Conservation (phyloP, 2,888 invertebrate genomes). For the Apodemia duryi region DNA sequence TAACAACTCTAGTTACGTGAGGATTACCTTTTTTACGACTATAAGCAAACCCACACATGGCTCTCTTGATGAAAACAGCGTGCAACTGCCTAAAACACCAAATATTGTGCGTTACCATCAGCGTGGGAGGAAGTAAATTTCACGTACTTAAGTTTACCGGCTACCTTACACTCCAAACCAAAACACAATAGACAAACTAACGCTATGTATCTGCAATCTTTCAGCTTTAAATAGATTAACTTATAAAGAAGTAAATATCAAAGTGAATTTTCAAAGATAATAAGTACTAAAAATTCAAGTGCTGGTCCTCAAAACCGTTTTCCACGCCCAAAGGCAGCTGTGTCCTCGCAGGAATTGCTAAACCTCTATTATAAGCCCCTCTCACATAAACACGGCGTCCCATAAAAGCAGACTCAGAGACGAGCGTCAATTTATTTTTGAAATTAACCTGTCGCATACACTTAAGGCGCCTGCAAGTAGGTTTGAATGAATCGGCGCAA, state of each 20-base stretch:
- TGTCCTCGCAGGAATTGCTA: conserved; percentile 49
- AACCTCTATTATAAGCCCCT: conserved; percentile 56
- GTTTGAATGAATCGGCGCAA: conserved; percentile 50
- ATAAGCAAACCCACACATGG: too few species aligned
- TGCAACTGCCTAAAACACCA: too few species aligned
- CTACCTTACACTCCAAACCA: too few species aligned
- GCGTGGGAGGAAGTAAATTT: too few species aligned
- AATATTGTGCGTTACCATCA: too few species aligned
- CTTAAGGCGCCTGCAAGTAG: conserved; percentile 48
- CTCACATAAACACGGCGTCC: conserved; percentile 51
- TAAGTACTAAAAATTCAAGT: conserved; percentile 57
- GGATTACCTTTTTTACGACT: too few species aligned
- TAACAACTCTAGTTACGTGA: too few species aligned
- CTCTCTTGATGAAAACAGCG: too few species aligned
- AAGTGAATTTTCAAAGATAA: conserved; percentile 24
- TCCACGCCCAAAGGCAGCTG: conserved; percentile 60
- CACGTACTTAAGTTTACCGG: too few species aligned
- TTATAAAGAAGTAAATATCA: not conserved
- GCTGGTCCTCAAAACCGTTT: conserved; percentile 48
- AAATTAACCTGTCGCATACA: conserved; percentile 72
- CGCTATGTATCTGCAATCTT: too few species aligned
- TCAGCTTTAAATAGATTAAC: not conserved
- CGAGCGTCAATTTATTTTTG: conserved; percentile 68
- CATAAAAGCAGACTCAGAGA: conserved; percentile 52
- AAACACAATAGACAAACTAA: too few species aligned